Evolutionary conservation across 2,113 vertebrate genomes (phyloP).

Genomic region (Phalacrocorax carbo): DNA sequence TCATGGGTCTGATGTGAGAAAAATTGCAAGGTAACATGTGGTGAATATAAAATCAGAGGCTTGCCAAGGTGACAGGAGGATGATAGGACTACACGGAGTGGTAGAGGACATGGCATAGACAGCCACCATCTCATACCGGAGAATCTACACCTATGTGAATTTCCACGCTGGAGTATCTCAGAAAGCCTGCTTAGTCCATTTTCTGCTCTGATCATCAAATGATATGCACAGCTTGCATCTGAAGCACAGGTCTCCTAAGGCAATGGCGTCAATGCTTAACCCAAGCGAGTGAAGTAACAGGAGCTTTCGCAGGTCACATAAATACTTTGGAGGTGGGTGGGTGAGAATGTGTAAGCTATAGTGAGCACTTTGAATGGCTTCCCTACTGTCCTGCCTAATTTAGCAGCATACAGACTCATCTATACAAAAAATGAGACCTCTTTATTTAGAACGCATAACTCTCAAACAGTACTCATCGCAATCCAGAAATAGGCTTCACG

Average conservation of each 20-base stretch:
- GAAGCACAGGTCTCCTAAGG: not conserved
- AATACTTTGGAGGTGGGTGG: slow-evolving; percentile 1
- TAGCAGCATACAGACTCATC: not conserved
- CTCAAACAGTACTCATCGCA: fast-evolving
- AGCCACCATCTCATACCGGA: not conserved
- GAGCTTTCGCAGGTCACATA: not conserved
- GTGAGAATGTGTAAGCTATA: slow-evolving; percentile 9
- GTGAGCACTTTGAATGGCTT: not conserved
- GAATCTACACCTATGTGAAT: not conserved
- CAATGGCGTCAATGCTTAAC: fast-evolving
- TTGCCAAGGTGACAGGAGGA: not conserved
- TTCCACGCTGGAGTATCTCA: not conserved
- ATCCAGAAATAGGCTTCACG: not conserved
- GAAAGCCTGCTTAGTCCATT: not conserved
- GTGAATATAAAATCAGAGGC: not conserved
- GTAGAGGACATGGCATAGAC: not conserved
- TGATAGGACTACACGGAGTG: not conserved
- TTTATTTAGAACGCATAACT: fast-evolving
- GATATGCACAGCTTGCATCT: fast-evolving
- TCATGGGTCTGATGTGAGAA: not conserved
- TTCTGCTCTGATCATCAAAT: not conserved
- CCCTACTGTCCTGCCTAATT: not conserved
- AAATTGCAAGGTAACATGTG: not conserved
- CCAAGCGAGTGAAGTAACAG: not conserved
- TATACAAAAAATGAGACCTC: not conserved